Base-by-base conservation (phyloP, 2,113 vertebrate species). In the Hepsetus odoe region DNA sequence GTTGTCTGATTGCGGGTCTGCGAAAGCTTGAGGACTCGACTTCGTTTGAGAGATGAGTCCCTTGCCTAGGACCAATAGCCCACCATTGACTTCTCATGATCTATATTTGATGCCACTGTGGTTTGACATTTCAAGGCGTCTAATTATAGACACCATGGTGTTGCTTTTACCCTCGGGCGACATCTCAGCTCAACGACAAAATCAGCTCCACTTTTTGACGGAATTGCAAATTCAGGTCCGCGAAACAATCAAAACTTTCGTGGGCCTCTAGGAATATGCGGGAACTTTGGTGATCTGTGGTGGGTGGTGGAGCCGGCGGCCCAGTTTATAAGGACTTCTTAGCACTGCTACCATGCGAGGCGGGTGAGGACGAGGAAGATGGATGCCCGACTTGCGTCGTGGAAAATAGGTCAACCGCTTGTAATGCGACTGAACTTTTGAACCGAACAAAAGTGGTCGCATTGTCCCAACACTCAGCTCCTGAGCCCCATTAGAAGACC, bases 401-500 rank as follows among this genome's bases (percentile, higher is more conserved):
- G 18, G 77, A 82, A 93, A 92, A 85, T 85, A 91, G 92, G 92
- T 91, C 92, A 93, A 30, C 83, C 85, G 74, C 38, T 69, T 18
- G 30, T 92, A 91, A 92, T 87, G 86, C 7, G 82, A 1, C 16
- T 92, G 89, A 92, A 93, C 92, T 89, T 88, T 85, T 91, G 90
- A 92, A 90, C 90, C 72, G 74, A 30, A 38, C 72, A 59, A 83
- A 89, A 85, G 86, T 87, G 46, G 18, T 33, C 55, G 68, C 77
- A 69, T 77, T 83, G 83, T 85, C 79, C 72, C 28, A 40, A 77
- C 56, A 66, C 49, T 80, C 64, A 74, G 46, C 16, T 28, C 56
- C 49, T 62, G 44, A 77, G 44, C 80, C 76, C 72, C 55, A 4
- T 51, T 49, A 69, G 77, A 74, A 62, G 14, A 68, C 49, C 53